These are phyloP conservation scores for Cordilura impudica DNA, from an alignment of 2,888 invertebrate genomes.

Conservation along the genomic window DNA sequence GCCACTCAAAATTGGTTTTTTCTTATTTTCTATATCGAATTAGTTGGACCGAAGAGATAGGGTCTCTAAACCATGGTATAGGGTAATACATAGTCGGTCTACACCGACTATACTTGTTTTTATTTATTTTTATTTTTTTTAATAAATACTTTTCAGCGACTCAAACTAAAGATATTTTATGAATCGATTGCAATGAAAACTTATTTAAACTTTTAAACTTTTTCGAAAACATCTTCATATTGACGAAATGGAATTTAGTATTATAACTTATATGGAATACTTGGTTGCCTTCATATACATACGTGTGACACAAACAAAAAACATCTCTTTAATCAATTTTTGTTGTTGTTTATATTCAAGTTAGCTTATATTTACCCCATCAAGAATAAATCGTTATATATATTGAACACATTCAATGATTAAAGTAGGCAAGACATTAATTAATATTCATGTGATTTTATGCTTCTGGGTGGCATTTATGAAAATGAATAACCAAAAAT, in stretches of 20 bases:
- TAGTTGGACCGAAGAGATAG: no score
- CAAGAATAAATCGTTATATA: background rate
- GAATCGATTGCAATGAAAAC: background rate
- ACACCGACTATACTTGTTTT: no score
- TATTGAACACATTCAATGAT: conserved; percentile 7
- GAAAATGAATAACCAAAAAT: conserved; percentile 38
- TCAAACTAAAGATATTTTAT: background rate
- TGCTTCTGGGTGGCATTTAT: conserved; percentile 28
- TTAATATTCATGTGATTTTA: conserved; percentile 53
- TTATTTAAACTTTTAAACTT: background rate
- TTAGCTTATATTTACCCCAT: no score
- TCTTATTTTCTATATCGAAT: no score
- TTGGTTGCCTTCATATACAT: background rate
- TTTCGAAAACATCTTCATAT: no score
- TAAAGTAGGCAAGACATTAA: conserved; percentile 47
- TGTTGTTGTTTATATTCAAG: no score
- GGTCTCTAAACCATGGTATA: no score
- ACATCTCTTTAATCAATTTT: background rate
- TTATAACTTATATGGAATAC: background rate
- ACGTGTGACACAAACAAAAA: background rate
- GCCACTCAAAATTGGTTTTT: no score
- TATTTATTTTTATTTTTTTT: no score
- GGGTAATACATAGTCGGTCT: no score
- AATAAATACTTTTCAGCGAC: no score
- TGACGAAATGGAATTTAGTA: no score